Conservation (phyloP, 1,140 invertebrate genomes). For the Cataglyphis hispanica region DNA sequence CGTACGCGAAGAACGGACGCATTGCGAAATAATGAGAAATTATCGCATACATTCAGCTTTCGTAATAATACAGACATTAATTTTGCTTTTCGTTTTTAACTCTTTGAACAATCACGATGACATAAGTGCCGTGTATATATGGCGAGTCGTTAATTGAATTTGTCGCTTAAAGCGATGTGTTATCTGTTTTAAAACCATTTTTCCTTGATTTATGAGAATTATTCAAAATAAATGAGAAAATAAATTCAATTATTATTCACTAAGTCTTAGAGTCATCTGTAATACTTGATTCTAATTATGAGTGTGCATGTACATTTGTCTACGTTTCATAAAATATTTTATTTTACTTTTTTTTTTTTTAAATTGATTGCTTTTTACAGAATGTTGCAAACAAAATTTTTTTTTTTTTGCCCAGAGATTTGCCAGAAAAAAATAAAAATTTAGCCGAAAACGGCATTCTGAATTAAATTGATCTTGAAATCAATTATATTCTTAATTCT, state of each 20-base stretch:
- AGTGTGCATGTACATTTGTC: not conserved
- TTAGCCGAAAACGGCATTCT: not conserved
- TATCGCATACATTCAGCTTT: not conserved
- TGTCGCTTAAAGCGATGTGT: slow-evolving; percentile 38
- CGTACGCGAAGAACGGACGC: not conserved
- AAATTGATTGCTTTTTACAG: slow-evolving; percentile 7
- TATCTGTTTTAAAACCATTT: slow-evolving; percentile 30
- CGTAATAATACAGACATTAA: slow-evolving; percentile 19
- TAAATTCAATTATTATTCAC: slow-evolving; percentile 27
- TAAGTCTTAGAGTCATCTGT: not conserved
- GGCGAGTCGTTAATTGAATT: slow-evolving; percentile 39
- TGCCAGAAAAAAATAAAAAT: slow-evolving; percentile 5
- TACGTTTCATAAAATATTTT: slow-evolving; percentile 4
- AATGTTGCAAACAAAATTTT: not conserved
- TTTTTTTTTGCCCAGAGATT: not conserved
- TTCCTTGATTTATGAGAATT: slow-evolving; percentile 46
- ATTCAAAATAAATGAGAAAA: not conserved
- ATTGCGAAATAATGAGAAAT: not conserved
- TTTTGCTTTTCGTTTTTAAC: slow-evolving; percentile 29
- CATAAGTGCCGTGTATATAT: slow-evolving; percentile 2
- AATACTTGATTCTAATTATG: slow-evolving; percentile 1
- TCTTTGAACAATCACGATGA: slow-evolving; percentile 41
- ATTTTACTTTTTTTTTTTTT: slow-evolving; percentile 6
- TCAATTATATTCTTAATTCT: slow-evolving; percentile 12
- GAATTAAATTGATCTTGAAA: not conserved